These are phyloP conservation scores for Regulus satrapa DNA, from an alignment of 2,113 vertebrate species.

Conservation along the genomic window DNA sequence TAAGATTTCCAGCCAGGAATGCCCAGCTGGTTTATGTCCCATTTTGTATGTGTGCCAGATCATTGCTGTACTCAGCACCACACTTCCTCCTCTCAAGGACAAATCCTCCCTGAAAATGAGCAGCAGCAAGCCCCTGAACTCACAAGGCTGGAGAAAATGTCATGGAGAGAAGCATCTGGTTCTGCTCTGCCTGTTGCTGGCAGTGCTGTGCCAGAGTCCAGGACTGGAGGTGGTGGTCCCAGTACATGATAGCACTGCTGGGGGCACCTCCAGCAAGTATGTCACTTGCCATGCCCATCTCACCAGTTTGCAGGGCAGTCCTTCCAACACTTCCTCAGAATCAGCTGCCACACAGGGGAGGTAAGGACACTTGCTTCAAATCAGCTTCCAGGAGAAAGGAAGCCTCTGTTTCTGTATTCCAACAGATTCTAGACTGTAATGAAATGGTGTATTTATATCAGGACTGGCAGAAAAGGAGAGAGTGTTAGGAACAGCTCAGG, in stretches of 20 bases:
- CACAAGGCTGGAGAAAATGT: background rate
- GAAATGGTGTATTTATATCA: background rate
- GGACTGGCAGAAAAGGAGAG: background rate
- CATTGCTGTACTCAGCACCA: background rate
- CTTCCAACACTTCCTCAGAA: background rate
- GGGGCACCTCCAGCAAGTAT: accelerated
- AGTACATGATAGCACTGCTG: background rate
- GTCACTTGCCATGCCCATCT: background rate
- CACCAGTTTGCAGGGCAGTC: background rate
- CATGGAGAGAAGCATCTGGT: accelerated
- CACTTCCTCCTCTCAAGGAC: background rate
- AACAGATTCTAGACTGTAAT: background rate
- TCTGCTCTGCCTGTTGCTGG: background rate
- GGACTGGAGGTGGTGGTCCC: no score
- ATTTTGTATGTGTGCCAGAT: background rate
- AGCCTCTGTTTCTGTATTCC: background rate
- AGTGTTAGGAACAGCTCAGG: background rate
- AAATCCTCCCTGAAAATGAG: background rate
- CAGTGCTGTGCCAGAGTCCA: background rate
- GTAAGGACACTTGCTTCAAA: background rate
- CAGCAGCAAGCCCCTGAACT: background rate
- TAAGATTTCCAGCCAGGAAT: conserved; percentile 26
- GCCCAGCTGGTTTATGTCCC: conserved; percentile 19
- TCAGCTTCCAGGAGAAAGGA: background rate
- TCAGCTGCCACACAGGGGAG: accelerated